Conservation (phyloP, 2,113 vertebrate species). For the Nothobranchius furzeri region DNA sequence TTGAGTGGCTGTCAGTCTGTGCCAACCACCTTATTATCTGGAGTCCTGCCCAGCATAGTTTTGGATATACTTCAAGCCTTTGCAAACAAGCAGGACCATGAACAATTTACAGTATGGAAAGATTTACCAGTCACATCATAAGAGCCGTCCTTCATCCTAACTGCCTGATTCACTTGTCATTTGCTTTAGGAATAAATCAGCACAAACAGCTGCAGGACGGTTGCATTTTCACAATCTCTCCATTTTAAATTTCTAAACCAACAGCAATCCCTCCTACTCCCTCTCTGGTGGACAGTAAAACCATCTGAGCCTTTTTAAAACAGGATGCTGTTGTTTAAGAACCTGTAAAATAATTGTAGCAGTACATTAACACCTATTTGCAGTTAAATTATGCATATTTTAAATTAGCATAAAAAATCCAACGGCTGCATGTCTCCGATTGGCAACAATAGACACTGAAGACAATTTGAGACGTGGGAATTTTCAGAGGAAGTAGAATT, state of each 20-base stretch:
- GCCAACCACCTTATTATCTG: constrained; percentile 31
- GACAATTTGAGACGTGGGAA: too few species aligned
- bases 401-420: too few species aligned
- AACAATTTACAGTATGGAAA: constrained; percentile 42
- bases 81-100: constrained; percentile 38
- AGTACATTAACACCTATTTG: constrained; percentile 14
- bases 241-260: constrained; percentile 33
- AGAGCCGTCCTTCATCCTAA: constrained; percentile 41
- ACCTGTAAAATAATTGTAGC: constrained; percentile 9
- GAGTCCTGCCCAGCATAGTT: constrained; percentile 22
- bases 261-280: constrained; percentile 10
- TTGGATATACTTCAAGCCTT: constrained; percentile 28
- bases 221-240: constrained; percentile 29
- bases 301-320: constrained; percentile 26
- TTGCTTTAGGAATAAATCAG: constrained; percentile 47
- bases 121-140: constrained; percentile 38
- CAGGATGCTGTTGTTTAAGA: constrained; percentile 25
- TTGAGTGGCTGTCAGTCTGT: constrained; percentile 32
- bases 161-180: constrained; percentile 43
- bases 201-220: constrained; percentile 33
- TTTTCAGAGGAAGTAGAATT: too few species aligned
- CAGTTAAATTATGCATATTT: background rate
- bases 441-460: background rate
- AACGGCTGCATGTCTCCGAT: too few species aligned
- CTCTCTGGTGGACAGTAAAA: constrained; percentile 32